Evolutionary conservation across 2,888 invertebrate species (phyloP).

Genomic region (Drosophila mettleri): DNA sequence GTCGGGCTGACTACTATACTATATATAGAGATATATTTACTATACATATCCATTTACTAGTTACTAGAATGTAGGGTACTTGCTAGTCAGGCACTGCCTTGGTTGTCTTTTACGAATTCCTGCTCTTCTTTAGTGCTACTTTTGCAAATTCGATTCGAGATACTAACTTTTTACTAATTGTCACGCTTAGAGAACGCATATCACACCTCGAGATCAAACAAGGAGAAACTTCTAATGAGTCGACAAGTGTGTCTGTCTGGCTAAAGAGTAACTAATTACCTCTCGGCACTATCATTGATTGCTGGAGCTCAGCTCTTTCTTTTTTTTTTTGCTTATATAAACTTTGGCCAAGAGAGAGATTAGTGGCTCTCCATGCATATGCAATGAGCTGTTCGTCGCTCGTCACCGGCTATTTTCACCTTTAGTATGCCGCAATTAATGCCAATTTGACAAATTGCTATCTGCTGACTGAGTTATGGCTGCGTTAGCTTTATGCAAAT

Average conservation of each 20-base stretch:
- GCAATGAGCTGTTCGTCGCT: background rate
- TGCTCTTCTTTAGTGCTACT: too few relatives aligned
- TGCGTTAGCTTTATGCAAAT: conserved; percentile 52
- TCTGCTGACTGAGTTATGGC: conserved; percentile 41
- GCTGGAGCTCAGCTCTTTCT: too few relatives aligned
- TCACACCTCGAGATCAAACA: background rate
- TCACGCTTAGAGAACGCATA: background rate
- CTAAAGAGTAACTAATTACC: background rate
- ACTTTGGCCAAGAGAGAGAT: too few relatives aligned
- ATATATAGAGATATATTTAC: too few relatives aligned
- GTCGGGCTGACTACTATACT: too few relatives aligned
- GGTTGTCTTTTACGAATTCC: too few relatives aligned
- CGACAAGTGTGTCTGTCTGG: background rate
- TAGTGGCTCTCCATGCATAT: too few relatives aligned
- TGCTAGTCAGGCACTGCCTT: too few relatives aligned
- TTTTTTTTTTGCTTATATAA: too few relatives aligned
- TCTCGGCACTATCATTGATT: background rate
- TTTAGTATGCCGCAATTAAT: conserved; percentile 56
- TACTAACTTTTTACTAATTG: background rate
- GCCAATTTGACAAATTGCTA: conserved; percentile 73
- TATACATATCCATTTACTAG: too few relatives aligned
- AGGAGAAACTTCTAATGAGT: conserved; percentile 6
- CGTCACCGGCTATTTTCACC: conserved; percentile 18
- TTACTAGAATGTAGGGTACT: too few relatives aligned
- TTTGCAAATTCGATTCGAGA: background rate